Percentiles rank a stretch among this genome's conserved stretches.
Evolutionary conservation across 2,113 vertebrate genomes (phyloP).

Genomic region (Pelobates fuscus): DNA sequence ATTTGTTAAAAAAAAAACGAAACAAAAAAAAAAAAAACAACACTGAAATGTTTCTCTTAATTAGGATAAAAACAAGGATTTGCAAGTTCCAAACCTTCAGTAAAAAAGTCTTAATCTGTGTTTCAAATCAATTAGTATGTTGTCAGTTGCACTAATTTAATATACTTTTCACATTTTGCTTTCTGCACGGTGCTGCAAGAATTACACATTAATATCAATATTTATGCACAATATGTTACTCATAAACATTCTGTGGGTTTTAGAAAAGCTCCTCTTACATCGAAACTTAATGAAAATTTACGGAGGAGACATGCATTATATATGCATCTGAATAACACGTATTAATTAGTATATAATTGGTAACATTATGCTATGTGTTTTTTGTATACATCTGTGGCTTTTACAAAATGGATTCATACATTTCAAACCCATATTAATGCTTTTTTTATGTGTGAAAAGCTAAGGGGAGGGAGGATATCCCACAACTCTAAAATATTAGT

Average conservation of each 20-base stretch:
- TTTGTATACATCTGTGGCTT: neutral
- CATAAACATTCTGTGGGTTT: slow-evolving; percentile 11
- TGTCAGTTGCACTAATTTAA: slow-evolving; percentile 44
- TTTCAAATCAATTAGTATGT: slow-evolving; percentile 43
- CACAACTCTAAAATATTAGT: too few species aligned
- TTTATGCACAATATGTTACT: slow-evolving; percentile 49
- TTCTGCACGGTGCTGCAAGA: slow-evolving; percentile 2
- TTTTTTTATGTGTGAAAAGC: neutral
- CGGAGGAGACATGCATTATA: neutral
- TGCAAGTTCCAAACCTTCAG: neutral
- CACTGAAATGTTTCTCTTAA: neutral
- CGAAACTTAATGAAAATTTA: neutral
- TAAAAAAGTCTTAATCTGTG: neutral
- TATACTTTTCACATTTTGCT: slow-evolving; percentile 30
- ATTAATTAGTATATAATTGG: neutral
- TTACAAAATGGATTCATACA: neutral
- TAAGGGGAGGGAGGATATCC: too few species aligned
- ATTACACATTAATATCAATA: slow-evolving; percentile 47
- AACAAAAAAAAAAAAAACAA: too few species aligned
- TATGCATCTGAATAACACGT: neutral
- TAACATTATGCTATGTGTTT: neutral
- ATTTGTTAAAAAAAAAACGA: too few species aligned
- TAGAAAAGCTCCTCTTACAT: neutral
- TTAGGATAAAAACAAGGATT: neutral
- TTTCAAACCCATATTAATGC: neutral